phyloP scores from a whole-genome alignment of 2,888 invertebrate species.

The Luffia ferchaultella region DNA sequence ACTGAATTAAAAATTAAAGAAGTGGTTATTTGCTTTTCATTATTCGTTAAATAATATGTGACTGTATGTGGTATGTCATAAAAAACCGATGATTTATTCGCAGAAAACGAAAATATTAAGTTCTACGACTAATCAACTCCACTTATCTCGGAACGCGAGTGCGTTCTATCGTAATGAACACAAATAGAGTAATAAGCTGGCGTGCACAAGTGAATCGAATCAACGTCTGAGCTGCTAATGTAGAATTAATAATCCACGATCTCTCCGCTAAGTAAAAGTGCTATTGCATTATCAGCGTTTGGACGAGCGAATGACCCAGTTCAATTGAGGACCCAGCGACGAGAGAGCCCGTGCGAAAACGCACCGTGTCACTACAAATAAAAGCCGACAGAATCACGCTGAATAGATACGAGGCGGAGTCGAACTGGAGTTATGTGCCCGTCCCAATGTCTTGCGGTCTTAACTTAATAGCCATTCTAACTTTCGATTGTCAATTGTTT shows the following conservation, averaged over 20 bases:
- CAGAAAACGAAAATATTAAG: background rate
- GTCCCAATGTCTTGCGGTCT: no score
- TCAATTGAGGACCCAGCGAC: slow-evolving; percentile 34
- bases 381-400: slow-evolving; percentile 37
- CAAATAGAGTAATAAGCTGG: background rate
- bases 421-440: slow-evolving; percentile 5
- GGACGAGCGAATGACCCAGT: slow-evolving; percentile 40
- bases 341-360: slow-evolving; percentile 37
- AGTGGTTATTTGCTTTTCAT: no score
- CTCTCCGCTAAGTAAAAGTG: slow-evolving; percentile 52
- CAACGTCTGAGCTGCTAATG: slow-evolving; percentile 21
- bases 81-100: no score
- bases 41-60: no score
- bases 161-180: background rate
- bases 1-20: no score
- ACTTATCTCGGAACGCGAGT: background rate
- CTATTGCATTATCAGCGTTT: slow-evolving; percentile 42
- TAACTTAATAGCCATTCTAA: no score
- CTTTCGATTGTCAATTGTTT: no score
- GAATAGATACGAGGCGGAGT: slow-evolving; percentile 23
- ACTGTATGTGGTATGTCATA: no score
- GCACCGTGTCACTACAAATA: slow-evolving; percentile 34
- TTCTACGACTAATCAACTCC: background rate
- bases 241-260: slow-evolving; percentile 34
- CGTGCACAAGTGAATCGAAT: background rate